A percentile compares a stretch with the other conserved stretches of the same genome.
Conservation (phyloP, 2,888 invertebrate species). For the Sialis fuliginosa region DNA sequence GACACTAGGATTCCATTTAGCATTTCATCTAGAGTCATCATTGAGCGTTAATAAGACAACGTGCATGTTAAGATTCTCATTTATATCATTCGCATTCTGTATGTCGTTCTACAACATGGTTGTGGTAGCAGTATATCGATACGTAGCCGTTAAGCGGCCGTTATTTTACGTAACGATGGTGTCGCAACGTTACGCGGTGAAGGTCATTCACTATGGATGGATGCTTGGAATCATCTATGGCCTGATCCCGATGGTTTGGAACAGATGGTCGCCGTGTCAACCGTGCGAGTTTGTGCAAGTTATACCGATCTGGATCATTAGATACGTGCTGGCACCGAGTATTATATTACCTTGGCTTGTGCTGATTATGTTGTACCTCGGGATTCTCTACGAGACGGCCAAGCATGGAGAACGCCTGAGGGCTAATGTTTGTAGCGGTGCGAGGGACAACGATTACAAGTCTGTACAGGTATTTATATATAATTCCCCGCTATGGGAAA, state of each 20-base stretch:
- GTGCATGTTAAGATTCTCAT: conserved; percentile 53
- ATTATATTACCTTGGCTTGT: conserved; percentile 56
- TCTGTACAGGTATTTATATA: conserved; percentile 57
- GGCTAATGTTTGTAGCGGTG: conserved; percentile 15
- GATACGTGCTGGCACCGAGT: conserved; percentile 43
- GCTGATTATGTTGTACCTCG: conserved; percentile 57
- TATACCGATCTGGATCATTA: conserved; percentile 24
- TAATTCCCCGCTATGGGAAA: too few relatives aligned
- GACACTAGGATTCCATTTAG: conserved; percentile 58
- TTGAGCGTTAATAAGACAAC: conserved; percentile 41
- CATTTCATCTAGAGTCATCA: conserved; percentile 44
- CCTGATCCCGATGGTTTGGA: conserved; percentile 49
- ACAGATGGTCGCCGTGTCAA: conserved; percentile 39
- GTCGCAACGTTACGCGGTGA: conserved; percentile 35
- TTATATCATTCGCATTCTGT: conserved; percentile 57
- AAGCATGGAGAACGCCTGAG: conserved; percentile 51
- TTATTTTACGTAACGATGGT: conserved; percentile 30
- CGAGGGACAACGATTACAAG: conserved; percentile 34
- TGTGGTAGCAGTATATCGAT: conserved; percentile 51
- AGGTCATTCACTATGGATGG: too few relatives aligned
- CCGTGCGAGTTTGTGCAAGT: conserved; percentile 48
- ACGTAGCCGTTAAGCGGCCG: too few relatives aligned
- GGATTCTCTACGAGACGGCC: conserved; percentile 61
- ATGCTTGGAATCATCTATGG: too few relatives aligned
- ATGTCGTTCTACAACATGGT: conserved; percentile 65